Base-by-base conservation (phyloP, 2,797 vertebrate genomes). In the Thunnus albacares region DNA sequence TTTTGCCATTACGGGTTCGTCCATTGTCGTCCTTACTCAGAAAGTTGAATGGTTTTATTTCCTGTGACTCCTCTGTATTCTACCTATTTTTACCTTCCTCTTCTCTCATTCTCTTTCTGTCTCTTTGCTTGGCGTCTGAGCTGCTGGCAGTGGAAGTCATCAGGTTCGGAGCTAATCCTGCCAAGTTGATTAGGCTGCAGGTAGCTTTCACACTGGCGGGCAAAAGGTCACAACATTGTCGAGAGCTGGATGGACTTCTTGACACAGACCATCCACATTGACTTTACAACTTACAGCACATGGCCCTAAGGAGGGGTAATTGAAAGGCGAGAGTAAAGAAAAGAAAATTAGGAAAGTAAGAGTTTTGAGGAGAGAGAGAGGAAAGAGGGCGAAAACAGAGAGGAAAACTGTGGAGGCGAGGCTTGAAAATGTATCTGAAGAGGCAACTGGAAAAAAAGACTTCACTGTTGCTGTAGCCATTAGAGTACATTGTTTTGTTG, bases 101-200 rank as follows among this genome's bases (percentile, higher is more conserved):
- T 76, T 56, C 75, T 73, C 82, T 79, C 73, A 75, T 87, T 83
- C 85, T 64, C 79, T 85, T 73, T 89, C 87, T 88, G 72, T 91
- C 89, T 90, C 75, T 79, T 84, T 79, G 63, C 74, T 26, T 43
- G 14, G 84, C 18, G 26, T 89, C 90, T 89, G 87, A 92, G 89
- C 87, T 72, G 71, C 77, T 68, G 73, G 77, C 88, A 70, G 86
- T 89, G 73, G 86, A 94, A 93, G 90, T 93, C 90, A 94, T 94
- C 92, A 92, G 87, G 90, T 93, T 89, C 49, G 75, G 82, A 92
- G 90, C 86, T 94, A 94, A 94, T 94, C 94, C 93, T 51, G 80
- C 84, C 90, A 75, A 93, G 92, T 94, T 93, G 94, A 94, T 94
- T 94, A 93, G 92, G 87, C 90, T 90, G 89, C 87, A 89, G 90